Base-by-base conservation (phyloP, 2,797 vertebrate genomes). In the Pangasius mekongensis region DNA sequence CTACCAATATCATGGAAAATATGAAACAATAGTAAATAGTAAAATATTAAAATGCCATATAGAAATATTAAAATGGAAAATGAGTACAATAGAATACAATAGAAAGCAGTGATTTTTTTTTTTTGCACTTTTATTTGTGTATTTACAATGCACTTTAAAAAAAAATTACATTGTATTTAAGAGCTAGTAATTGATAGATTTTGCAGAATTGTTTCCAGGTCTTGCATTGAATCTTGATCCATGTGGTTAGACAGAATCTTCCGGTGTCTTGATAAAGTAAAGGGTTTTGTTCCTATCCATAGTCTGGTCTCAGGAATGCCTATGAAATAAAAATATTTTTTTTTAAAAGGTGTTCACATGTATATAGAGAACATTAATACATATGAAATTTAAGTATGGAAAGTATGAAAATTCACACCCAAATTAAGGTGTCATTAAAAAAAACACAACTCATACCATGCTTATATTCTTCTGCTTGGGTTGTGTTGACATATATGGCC, bases 401-500 rank as follows among this genome's bases (percentile, higher is more conserved):
- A 69, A 20, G 4, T 66, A 22, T 39, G 69, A 52, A 77, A 16
- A 24, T 24, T 74, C 71, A 47, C 9, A 43, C 9, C 1, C 39
- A 47, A 47, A 27, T 74, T 47, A 74, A 74, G 43, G 10, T 14
- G 22, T 74, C 22, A 47, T 43, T 43, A 73, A 73, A 73, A 39
- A 22, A 73, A 81, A 22, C 11, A 11, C 5, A 30, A 66, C 24
- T 18, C 58, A 33, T 67, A 86, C 85, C 62, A 10, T 43, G 39
- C 27, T 39, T 80, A 16, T 60, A n/a, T 9, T 81, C 47, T n/a
- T 80, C 30, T 24, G 52, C 62, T 30, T 27, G 49, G 14, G 86
- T 56, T 20, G 64, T n/a, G 52, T 71, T 87, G 18, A 82, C 86
- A 24, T 82, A 82, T 52, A 14, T 54, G 36, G 77, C 64, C 2